Percentiles rank a stretch among this genome's conserved stretches.
Evolutionary conservation across 23 tunicate species (phyloP).

Genomic region (Phallusia fumigata): DNA sequence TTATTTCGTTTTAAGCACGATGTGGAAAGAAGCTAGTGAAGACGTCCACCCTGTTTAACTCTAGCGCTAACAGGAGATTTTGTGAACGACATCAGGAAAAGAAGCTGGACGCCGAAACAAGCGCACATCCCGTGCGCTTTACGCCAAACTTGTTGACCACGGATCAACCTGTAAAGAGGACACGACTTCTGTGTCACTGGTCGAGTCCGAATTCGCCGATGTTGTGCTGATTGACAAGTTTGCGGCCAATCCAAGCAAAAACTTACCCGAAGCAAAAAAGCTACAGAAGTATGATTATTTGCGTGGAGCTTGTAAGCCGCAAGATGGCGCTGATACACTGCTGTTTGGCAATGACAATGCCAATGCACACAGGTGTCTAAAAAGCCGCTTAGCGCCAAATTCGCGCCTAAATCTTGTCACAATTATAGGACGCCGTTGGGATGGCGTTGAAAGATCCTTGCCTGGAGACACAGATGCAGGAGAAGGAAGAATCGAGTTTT

Average conservation of each 20-base stretch:
- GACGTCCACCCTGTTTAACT: conserved; percentile 11
- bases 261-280: no score
- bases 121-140: neutral
- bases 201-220: neutral
- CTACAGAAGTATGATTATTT: no score
- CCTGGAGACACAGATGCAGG: no score
- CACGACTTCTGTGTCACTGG: neutral
- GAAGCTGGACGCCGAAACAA: neutral
- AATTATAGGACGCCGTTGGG: neutral
- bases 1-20: neutral
- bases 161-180: neutral
- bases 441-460: no score
- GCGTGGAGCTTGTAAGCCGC: no score
- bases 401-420: neutral
- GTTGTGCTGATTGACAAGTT: neutral
- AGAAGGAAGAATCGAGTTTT: no score
- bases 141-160: neutral
- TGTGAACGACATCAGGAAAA: conserved; percentile 7
- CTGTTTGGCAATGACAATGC: neutral
- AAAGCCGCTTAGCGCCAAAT: neutral
- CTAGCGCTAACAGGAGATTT: conserved; percentile 10
- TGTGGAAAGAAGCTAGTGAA: neutral
- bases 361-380: neutral
- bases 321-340: neutral
- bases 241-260: neutral